Percentiles rank a stretch among this genome's conserved stretches.
Conservation (phyloP, 2,888 invertebrate genomes). For the Cantharis lateralis region DNA sequence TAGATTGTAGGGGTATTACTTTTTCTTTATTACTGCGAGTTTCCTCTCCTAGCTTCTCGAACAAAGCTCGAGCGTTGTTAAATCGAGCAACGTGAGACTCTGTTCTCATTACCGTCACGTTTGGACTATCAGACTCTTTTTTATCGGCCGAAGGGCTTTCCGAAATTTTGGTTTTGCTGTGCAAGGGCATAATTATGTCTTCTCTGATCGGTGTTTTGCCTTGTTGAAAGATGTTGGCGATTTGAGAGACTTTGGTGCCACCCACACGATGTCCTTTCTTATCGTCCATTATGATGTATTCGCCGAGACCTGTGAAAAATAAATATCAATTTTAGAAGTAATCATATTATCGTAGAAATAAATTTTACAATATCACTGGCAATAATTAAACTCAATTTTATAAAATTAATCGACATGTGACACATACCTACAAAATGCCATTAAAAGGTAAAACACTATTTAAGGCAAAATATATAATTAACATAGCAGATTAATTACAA, state of each 20-base stretch:
- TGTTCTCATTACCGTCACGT: slow-evolving; percentile 77
- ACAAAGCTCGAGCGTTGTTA: slow-evolving; percentile 88
- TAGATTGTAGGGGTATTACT: slow-evolving; percentile 50
- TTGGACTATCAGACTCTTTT: slow-evolving; percentile 39
- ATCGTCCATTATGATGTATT: slow-evolving; percentile 48
- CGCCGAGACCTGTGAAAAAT: not conserved
- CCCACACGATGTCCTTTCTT: slow-evolving; percentile 47
- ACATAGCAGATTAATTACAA: not conserved
- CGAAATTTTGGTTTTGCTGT: slow-evolving; percentile 20
- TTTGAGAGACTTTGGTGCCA: slow-evolving; percentile 87
- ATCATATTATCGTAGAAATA: too few relatives aligned
- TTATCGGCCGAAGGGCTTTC: slow-evolving; percentile 47
- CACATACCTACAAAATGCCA: not conserved
- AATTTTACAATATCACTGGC: too few relatives aligned
- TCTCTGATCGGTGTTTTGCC: slow-evolving; percentile 25
- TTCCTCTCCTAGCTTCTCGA: slow-evolving; percentile 85
- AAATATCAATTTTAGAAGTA: not conserved
- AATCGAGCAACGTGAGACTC: slow-evolving; percentile 90
- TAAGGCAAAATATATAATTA: not conserved
- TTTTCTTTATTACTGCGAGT: slow-evolving; percentile 57
- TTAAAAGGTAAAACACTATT: not conserved
- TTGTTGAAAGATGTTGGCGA: slow-evolving; percentile 83
- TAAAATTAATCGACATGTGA: not conserved
- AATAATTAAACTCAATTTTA: not conserved
- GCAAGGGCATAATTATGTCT: slow-evolving; percentile 29